phyloP scores from a whole-genome alignment of 2,888 invertebrate species.

The Deilephila porcellus region DNA sequence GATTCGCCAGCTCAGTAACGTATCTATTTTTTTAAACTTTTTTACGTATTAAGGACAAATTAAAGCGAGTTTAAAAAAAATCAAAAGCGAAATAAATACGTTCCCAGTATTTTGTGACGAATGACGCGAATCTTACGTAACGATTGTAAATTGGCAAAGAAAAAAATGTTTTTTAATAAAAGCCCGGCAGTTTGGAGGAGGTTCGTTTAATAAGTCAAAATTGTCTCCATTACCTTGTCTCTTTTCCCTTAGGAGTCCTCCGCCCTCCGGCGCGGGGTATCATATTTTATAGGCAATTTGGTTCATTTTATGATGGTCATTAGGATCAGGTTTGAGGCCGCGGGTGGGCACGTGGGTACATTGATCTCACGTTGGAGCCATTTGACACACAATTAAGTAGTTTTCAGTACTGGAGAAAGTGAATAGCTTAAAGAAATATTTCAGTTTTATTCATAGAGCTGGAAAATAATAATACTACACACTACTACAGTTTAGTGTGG shows the following conservation, averaged over 20 bases:
- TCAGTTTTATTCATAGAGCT: background rate
- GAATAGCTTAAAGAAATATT: background rate
- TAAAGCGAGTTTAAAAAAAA: background rate
- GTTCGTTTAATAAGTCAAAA: slow-evolving; percentile 29
- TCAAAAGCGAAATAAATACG: background rate
- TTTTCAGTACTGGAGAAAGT: background rate
- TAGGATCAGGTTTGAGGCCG: slow-evolving; percentile 40
- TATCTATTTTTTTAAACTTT: background rate
- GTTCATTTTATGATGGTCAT: slow-evolving; percentile 41
- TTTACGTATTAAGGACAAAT: background rate
- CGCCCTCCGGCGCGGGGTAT: slow-evolving; percentile 26
- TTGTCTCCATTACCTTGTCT: slow-evolving; percentile 18
- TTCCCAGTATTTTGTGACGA: background rate
- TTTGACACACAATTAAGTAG: slow-evolving; percentile 12
- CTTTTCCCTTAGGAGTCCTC: background rate
- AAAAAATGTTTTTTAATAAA: background rate
- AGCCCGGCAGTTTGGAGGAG: background rate
- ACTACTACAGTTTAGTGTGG: too few relatives aligned
- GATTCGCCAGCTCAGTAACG: too few relatives aligned
- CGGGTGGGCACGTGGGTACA: background rate
- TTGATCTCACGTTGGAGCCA: slow-evolving; percentile 10
- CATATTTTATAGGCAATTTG: slow-evolving; percentile 46
- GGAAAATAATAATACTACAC: too few relatives aligned
- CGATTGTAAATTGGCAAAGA: slow-evolving; percentile 14
- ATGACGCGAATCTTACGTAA: slow-evolving; percentile 1